Base-by-base conservation (phyloP, 64 coral and sea anemone genomes). In the Pachyseris speciosa region DNA sequence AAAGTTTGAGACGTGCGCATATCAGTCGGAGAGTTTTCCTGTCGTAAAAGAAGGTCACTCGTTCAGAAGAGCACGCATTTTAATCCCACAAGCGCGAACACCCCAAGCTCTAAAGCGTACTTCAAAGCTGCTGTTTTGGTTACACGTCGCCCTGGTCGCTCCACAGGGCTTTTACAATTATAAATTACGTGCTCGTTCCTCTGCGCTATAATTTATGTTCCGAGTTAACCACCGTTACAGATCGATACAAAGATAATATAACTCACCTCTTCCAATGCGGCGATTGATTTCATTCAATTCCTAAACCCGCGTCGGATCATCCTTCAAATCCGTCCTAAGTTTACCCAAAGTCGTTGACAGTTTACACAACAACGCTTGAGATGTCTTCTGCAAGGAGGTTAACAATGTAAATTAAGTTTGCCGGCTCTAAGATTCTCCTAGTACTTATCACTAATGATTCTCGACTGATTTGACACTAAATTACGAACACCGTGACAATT, bases 381-480 rank as follows among this genome's bases (percentile, higher is more conserved):
- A 13, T 63, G 34, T 16, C n/a, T 37, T 24, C 77, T 81, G 55
- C 13, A 42, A 61, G 32, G n/a, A 81, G 77, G 29, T 37, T 61
- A 58, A 32, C 32, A 81, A 60, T 81, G 77, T 61, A 60, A 81
- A 81, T 81, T 63, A 19, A 61, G 26, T 61, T 63, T 81, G 32
- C 53, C 13, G 36, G 52, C 55, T 8, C 38, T 80, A 26, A 75
- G 30, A 40, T 80, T 52, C 9, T 9, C 30, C 12, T 4, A 34
- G 9, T 37, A 81, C 48, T 81, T 39, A 61, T 40, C 51, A 40
- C 51, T 58, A 41, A 81, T 61, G 52, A 39, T 11, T 81, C 36
- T 37, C 33, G 32, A 41, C 24, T 81, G 77, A 81, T 37, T 11
- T 81, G 77, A 41, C 53, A 10, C 19, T 7, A 58, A 63, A 53